Conservation (phyloP, 2,113 vertebrate species). For the Takifugu flavidus region DNA sequence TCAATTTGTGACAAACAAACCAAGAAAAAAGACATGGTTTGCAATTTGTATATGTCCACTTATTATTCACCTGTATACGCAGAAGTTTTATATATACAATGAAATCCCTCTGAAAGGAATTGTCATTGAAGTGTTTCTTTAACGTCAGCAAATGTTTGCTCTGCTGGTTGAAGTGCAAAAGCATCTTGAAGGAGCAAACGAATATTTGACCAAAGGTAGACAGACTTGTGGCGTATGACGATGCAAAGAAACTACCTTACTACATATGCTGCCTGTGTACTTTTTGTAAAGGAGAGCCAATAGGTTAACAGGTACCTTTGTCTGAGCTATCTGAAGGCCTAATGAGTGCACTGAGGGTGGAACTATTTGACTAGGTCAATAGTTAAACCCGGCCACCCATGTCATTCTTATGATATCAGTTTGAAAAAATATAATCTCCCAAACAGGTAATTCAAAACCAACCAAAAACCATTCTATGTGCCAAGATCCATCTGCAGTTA, state of each 20-base stretch:
- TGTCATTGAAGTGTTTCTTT: slow-evolving; percentile 4
- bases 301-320: slow-evolving; percentile 42
- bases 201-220: slow-evolving; percentile 22
- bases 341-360: slow-evolving; percentile 39
- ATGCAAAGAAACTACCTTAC: slow-evolving; percentile 16
- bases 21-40: too few species aligned
- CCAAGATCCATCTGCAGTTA: neutral
- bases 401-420: too few species aligned
- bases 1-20: too few species aligned
- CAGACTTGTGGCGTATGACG: neutral
- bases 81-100: too few species aligned
- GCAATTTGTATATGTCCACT: too few species aligned
- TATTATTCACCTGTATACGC: too few species aligned
- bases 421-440: too few species aligned
- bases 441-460: too few species aligned
- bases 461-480: neutral
- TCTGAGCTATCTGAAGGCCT: slow-evolving; percentile 18
- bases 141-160: slow-evolving; percentile 9
- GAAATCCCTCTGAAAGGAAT: too few species aligned
- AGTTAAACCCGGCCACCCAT: too few species aligned
- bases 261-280: slow-evolving; percentile 16
- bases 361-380: slow-evolving; percentile 42
- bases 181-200: slow-evolving; percentile 14
- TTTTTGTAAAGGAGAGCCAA: slow-evolving; percentile 16
- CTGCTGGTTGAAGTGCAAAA: slow-evolving; percentile 3